Evolutionary conservation across 2,888 invertebrate species (phyloP), one percentile per base, ranked within the genome.

Genomic region (Cheilosia grossa): DNA sequence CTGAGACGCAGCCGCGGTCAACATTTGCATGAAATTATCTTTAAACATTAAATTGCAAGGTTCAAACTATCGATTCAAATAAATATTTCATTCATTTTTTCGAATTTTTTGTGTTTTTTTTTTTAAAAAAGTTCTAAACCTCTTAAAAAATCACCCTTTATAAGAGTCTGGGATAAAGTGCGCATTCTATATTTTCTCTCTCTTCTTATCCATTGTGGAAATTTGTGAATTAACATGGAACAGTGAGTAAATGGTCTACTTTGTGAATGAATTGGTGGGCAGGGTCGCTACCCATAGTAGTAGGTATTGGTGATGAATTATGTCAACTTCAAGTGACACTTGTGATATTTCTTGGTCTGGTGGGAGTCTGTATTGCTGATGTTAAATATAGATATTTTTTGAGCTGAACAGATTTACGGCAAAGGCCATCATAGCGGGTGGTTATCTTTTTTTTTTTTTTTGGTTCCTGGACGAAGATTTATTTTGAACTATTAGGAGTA

Each of bases 211-310:
- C 19, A 54, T 61, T 44, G 30, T 30, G n/a, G 27, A 44, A 30
- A 53, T 72, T 19, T 72, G 53, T 61, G 61, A 72, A 61, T 54
- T 63, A 44, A 44, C 30, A 33, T 51, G 13, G 53, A 61, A 53
- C 61, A 51, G 15, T 59, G 61, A 72, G 10, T 30, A 53, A 72
- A 53, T 61, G 61, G 27, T 40, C 53, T 27, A 21, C 42, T 61
- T 42, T 19, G 59, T 30, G 21, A 63, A 73, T 53, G 30, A 53
- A 63, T 61, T 51, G 61, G n/a, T 6, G 21, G 15, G n/a, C 21
- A 17, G 33, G 2, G 54, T 19, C 47, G 7, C 17, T 9, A 53
- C 10, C 10, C 33, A 27, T 6, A 27, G 27, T 27, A 6, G 33
- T 33, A 53, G n/a, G 37, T 17, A n/a, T 6, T 27, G 27, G 17